Evolutionary conservation across 2,888 invertebrate species (phyloP).

Genomic region (Gandaritis pyraliata): DNA sequence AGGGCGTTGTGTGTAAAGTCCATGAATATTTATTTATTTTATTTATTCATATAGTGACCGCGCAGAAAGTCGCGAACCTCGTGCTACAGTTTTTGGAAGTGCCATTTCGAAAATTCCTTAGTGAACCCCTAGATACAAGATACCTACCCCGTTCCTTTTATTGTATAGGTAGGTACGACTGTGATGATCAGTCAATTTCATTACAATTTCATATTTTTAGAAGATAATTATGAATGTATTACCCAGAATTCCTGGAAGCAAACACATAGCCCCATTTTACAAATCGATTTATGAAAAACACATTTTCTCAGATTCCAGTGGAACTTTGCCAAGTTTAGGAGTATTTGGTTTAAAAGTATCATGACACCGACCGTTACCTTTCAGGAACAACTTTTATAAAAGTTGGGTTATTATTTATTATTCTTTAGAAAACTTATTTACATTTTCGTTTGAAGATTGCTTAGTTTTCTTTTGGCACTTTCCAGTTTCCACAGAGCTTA

Average conservation of each 20-base stretch:
- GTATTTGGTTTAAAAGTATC: constrained; percentile 10
- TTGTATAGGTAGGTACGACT: too few species aligned
- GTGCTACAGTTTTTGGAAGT: too few species aligned
- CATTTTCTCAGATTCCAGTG: constrained; percentile 17
- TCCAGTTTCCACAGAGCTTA: constrained; percentile 4
- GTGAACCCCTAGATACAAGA: too few species aligned
- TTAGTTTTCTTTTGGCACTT: constrained; percentile 3
- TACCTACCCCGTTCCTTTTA: too few species aligned
- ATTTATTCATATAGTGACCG: too few species aligned
- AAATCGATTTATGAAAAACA: constrained; percentile 16
- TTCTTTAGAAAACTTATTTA: constrained; percentile 7
- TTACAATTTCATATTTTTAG: too few species aligned
- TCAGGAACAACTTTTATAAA: constrained; percentile 18
- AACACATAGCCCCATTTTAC: not conserved
- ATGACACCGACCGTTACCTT: constrained; percentile 17
- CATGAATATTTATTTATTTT: too few species aligned
- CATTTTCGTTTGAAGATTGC: constrained; percentile 2
- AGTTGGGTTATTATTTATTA: constrained; percentile 4
- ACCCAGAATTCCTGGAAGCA: not conserved
- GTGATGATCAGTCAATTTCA: too few species aligned
- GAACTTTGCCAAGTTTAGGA: constrained; percentile 25
- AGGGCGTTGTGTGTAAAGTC: too few species aligned
- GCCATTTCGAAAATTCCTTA: too few species aligned
- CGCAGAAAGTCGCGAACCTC: too few species aligned
- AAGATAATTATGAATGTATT: too few species aligned